Conservation (phyloP, 2,888 invertebrate species). For the Hydriomena furcata region DNA sequence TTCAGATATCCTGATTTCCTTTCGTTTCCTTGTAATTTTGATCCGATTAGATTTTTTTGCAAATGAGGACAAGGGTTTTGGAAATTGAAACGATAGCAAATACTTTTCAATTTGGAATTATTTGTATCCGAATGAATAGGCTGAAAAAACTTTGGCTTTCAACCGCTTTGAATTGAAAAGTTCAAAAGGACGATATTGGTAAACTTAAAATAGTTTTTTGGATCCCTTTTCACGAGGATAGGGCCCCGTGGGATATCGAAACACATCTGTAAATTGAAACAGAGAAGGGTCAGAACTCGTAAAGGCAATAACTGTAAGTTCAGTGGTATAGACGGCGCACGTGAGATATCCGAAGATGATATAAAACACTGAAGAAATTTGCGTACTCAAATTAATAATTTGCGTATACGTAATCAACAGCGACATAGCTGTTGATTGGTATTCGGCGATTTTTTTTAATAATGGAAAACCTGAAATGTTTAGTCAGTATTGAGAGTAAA, state of each 20-base stretch:
- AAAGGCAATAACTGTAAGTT: conserved; percentile 63
- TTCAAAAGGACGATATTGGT: conserved; percentile 14
- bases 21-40: conserved; percentile 17
- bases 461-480: no score
- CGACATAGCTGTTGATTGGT: no score
- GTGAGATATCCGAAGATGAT: conserved; percentile 29
- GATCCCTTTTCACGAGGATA: conserved; percentile 57
- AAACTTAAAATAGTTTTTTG: conserved; percentile 50
- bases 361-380: conserved; percentile 1
- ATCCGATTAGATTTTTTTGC: conserved; percentile 10
- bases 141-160: conserved; percentile 1
- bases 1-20: conserved; percentile 8
- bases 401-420: no score
- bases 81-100: not conserved
- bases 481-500: no score
- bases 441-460: no score
- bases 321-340: conserved; percentile 48
- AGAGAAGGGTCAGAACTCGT: conserved; percentile 68
- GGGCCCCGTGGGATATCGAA: conserved; percentile 58
- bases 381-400: no score
- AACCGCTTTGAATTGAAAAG: conserved; percentile 15
- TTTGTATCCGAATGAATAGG: not conserved
- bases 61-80: conserved; percentile 2
- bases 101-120: conserved; percentile 7
- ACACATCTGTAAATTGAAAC: conserved; percentile 73